A percentile compares a stretch with the other conserved stretches of the same genome.
phyloP scores from a whole-genome alignment of 2,113 vertebrate genomes.

The Sander lucioperca region DNA sequence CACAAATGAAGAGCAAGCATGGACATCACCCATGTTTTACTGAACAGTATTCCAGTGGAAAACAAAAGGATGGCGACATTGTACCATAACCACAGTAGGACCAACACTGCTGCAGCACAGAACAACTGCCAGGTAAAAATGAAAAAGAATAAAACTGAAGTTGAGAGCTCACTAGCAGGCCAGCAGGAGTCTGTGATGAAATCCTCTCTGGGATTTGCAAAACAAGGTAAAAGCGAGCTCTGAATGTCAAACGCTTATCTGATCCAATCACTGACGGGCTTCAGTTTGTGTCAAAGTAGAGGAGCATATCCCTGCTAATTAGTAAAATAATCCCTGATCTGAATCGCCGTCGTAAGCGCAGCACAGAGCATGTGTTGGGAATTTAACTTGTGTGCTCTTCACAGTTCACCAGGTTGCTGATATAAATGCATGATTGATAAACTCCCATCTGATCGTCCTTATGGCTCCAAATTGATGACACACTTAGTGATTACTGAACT shows the following conservation, averaged over 20 bases:
- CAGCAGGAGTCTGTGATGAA: constrained; percentile 37
- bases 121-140: neutral
- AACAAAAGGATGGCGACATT: constrained; percentile 23
- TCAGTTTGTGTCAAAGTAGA: constrained; percentile 35
- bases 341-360: constrained; percentile 4
- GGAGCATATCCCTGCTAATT: constrained; percentile 50
- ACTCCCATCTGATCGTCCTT: constrained; percentile 51
- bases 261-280: constrained; percentile 35
- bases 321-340: constrained; percentile 55
- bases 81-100: neutral
- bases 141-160: constrained; percentile 20
- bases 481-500: constrained; percentile 30
- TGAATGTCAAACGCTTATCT: constrained; percentile 60
- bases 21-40: neutral
- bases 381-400: constrained; percentile 50
- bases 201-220: constrained; percentile 53
- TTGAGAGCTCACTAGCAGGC: constrained; percentile 33
- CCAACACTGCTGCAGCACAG: neutral
- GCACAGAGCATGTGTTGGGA: constrained; percentile 27
- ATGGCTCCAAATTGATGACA: constrained; percentile 22
- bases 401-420: constrained; percentile 35
- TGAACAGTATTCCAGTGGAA: constrained; percentile 30
- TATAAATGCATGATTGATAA: constrained; percentile 47
- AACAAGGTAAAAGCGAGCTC: constrained; percentile 23
- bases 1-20: neutral